Evolutionary conservation across 2,888 invertebrate species (phyloP).

Genomic region (Thelaira solivaga): DNA sequence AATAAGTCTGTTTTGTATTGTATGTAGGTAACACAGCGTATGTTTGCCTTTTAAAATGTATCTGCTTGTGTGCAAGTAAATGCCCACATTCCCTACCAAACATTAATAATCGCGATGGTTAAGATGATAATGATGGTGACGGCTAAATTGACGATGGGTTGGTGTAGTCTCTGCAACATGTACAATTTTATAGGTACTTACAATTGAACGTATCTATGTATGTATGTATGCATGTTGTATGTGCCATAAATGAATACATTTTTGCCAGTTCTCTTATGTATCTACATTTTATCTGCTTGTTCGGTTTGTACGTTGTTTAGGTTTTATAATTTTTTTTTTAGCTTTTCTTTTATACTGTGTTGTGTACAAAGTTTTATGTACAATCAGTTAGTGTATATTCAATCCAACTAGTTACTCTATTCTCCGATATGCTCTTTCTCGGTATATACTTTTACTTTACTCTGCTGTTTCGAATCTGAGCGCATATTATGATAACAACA

Average conservation of each 20-base stretch:
- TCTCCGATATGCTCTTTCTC: conserved; percentile 58
- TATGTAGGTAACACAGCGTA: neutral
- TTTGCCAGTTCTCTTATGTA: conserved; percentile 52
- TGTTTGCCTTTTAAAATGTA: neutral
- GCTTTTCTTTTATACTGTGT: conserved; percentile 30
- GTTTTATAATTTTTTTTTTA: too few species aligned
- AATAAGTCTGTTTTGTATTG: neutral
- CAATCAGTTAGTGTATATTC: conserved; percentile 32
- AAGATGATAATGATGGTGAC: conserved; percentile 45
- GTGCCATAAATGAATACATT: conserved; percentile 1
- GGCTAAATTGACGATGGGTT: conserved; percentile 44
- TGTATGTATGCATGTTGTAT: neutral
- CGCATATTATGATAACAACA: conserved; percentile 21
- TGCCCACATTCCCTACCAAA: conserved; percentile 41
- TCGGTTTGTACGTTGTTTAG: conserved; percentile 23
- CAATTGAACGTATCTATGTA: neutral
- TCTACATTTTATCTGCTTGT: conserved; percentile 27
- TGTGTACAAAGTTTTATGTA: neutral
- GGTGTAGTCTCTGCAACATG: conserved; percentile 44
- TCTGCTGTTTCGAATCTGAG: conserved; percentile 52
- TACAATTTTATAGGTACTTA: too few species aligned
- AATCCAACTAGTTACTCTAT: conserved; percentile 59
- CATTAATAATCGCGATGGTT: conserved; percentile 40
- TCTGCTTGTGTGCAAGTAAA: conserved; percentile 7
- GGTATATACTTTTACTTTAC: conserved; percentile 46